Base-by-base conservation (phyloP, 2,797 vertebrate species). In the Enteromius afrohamiltoni region DNA sequence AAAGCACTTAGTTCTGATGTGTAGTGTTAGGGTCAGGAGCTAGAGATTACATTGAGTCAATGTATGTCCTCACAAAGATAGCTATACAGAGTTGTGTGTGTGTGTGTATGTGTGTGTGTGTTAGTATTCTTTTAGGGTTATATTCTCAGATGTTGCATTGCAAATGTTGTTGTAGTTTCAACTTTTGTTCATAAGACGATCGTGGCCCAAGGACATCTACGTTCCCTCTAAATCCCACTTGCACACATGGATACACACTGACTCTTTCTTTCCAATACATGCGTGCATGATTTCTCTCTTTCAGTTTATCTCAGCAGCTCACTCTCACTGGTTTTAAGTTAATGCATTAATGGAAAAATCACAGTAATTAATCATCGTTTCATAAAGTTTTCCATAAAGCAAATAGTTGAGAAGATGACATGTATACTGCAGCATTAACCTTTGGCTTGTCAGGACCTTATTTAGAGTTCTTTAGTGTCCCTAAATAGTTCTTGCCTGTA, bases 181-280 rank as follows among this genome's bases (percentile, higher is more conserved):
- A 83, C 37, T 83, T 64, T 77, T 83, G 62, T 83, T 77, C 14
- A 31, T 77, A 58, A 88, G 70, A 75, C 47, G 45, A 65, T 19
- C 34, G 47, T 84, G 45, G 76, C 86, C 82, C 80, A 83, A 87
- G 88, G 87, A 87, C 83, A 85, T 85, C 82, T 86, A 21, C 70
- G 65, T 42, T 70, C 84, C 71, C 77, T 85, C 77, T 85, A 80
- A 79, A 58, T 79, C 42, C 83, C 69, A 70, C 58, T 78, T 31
- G 60, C 34, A 76, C 58, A 60, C 71, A 85, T 26, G 49, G 40
- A 84, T 58, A 49, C 67, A 75, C 73, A 80, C 79, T 53, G 64
- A 79, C 49, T 77, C 77, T 77, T 73, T 51, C 71, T 84, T 80
- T 83, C 29, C 51, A 76, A 80, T 71, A 74, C 37, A 73, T 31